phyloP scores from a whole-genome alignment of 2,797 vertebrate species.

The Acipenser oxyrinchus region DNA sequence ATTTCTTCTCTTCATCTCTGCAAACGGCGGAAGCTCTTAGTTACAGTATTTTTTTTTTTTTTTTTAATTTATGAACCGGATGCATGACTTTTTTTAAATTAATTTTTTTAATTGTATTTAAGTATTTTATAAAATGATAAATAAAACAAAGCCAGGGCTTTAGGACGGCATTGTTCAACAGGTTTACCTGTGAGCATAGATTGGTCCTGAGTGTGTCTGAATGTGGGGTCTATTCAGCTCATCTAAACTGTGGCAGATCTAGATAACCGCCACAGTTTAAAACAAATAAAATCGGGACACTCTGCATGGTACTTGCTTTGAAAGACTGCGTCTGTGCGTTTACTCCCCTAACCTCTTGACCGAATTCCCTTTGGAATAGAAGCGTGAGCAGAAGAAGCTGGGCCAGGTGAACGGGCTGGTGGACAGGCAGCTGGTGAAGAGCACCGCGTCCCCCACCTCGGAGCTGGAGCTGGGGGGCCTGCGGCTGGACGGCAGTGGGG shows the following conservation, averaged over 20 bases:
- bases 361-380: slow-evolving; percentile 53
- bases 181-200: no score
- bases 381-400: slow-evolving; percentile 87
- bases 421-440: slow-evolving; percentile 71
- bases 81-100: neutral
- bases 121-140: neutral
- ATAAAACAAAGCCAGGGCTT: neutral
- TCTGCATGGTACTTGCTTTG: slow-evolving; percentile 9
- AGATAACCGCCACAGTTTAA: no score
- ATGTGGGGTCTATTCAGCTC: no score
- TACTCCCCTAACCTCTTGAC: neutral
- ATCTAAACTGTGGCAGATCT: no score
- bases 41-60: neutral
- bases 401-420: slow-evolving; percentile 86
- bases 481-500: slow-evolving; percentile 50
- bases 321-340: slow-evolving; percentile 7
- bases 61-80: neutral
- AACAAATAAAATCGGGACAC: no score
- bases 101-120: neutral
- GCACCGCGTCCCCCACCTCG: slow-evolving; percentile 74
- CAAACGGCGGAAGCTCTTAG: no score
- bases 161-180: neutral
- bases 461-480: slow-evolving; percentile 74
- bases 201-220: no score
- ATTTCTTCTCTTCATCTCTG: no score